These are phyloP conservation scores for Amazona guildingii DNA, from an alignment of 2,113 vertebrate species.

Conservation along the genomic window DNA sequence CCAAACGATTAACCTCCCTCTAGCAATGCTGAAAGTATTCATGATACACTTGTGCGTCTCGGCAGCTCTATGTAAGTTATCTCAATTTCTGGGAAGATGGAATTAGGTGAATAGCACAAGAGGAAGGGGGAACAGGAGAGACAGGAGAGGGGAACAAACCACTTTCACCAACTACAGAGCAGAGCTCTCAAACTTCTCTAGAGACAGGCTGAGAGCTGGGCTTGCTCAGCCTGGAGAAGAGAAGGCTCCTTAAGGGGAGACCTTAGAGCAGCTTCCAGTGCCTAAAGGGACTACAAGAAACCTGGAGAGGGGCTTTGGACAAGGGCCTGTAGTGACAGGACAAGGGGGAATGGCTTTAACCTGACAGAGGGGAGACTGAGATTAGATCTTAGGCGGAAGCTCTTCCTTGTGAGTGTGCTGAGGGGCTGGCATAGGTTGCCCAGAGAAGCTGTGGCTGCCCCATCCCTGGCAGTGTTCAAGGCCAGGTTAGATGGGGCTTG, in stretches of 20 bases:
- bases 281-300: background rate
- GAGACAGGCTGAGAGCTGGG: background rate
- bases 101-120: background rate
- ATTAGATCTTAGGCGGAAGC: background rate
- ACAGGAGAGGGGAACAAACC: background rate
- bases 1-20: background rate
- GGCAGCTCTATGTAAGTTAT: background rate
- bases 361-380: background rate
- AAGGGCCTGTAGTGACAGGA: fast-evolving
- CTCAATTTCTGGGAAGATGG: background rate
- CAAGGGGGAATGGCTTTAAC: background rate
- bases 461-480: background rate
- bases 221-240: background rate
- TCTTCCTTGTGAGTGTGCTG: background rate
- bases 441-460: background rate
- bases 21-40: background rate
- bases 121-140: background rate
- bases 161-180: background rate
- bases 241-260: background rate
- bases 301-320: background rate
- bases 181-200: background rate
- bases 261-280: background rate
- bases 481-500: fast-evolving
- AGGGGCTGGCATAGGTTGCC: background rate
- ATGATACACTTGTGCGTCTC: background rate